Conservation (phyloP, 2,113 vertebrate species). For the Tragulus kanchil region DNA sequence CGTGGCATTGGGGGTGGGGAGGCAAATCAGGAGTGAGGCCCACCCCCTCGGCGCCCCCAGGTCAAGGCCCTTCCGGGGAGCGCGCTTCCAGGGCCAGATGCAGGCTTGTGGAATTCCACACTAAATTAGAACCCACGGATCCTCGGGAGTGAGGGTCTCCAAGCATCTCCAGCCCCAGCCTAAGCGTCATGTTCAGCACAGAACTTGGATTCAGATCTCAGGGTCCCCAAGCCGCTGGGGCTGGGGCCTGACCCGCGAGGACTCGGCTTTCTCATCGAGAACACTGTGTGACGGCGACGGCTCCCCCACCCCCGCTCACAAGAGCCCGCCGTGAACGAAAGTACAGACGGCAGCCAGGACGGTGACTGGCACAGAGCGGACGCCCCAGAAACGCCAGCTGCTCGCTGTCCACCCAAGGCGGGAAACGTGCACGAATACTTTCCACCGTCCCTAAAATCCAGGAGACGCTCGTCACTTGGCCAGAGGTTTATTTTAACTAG, state of each 20-base stretch:
- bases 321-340: background rate
- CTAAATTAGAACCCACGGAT: background rate
- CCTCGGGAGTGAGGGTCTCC: background rate
- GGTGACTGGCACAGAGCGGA: background rate
- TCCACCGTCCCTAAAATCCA: background rate
- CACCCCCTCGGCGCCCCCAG: fast-evolving
- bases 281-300: fast-evolving
- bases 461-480: background rate
- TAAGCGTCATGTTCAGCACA: fast-evolving
- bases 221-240: fast-evolving
- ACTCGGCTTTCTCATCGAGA: background rate
- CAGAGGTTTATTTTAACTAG: conserved; percentile 46
- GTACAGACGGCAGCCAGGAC: fast-evolving
- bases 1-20: too few relatives aligned
- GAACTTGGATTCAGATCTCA: background rate
- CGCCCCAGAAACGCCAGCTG: background rate
- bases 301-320: fast-evolving
- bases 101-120: fast-evolving
- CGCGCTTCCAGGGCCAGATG: background rate
- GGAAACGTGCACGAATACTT: background rate
- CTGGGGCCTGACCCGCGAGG: background rate
- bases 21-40: background rate
- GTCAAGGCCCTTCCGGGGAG: background rate
- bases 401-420: fast-evolving
- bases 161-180: background rate